phyloP scores from a whole-genome alignment of 2,113 vertebrate species.

The Burhinus bistriatus region DNA sequence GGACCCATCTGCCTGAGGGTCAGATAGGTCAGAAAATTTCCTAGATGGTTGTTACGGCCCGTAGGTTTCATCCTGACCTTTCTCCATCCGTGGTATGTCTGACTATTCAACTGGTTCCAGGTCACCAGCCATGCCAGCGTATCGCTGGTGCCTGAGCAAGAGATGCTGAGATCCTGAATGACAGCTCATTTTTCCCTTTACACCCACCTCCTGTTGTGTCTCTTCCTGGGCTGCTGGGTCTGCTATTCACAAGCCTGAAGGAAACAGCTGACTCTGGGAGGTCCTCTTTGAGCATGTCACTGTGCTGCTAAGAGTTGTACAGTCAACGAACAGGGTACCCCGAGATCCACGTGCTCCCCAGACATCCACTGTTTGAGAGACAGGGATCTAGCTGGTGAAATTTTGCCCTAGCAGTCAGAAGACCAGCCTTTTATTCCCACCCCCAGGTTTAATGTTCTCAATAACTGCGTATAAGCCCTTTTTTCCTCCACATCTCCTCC shows the following conservation, averaged over 20 bases:
- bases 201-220: neutral
- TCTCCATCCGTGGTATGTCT: neutral
- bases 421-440: neutral
- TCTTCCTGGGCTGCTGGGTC: neutral
- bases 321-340: neutral
- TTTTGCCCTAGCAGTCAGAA: neutral
- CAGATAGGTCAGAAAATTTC: neutral
- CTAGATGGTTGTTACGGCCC: accelerated
- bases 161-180: neutral
- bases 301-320: neutral
- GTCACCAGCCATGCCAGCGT: accelerated
- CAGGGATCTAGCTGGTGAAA: neutral
- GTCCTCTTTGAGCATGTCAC: neutral
- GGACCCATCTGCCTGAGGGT: neutral
- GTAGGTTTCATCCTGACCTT: neutral
- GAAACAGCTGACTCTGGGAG: neutral
- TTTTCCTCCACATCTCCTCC: neutral
- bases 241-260: neutral
- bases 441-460: neutral
- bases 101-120: too few species aligned
- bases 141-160: neutral
- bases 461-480: neutral
- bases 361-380: neutral
- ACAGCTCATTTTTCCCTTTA: accelerated
- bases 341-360: neutral